phyloP scores from a whole-genome alignment of 2,113 vertebrate genomes.

The Mellivora capensis region DNA sequence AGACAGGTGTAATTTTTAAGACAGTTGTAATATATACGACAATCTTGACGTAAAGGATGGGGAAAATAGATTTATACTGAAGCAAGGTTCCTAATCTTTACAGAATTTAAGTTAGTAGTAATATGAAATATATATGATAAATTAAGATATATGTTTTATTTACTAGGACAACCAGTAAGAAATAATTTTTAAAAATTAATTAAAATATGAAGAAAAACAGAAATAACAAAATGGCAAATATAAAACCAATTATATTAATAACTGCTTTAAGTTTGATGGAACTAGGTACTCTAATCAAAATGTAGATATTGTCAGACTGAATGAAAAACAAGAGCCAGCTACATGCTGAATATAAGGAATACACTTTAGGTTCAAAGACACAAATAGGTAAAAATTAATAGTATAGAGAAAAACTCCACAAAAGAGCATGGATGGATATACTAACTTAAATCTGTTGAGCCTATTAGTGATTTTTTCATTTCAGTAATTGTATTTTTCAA shows the following conservation, averaged over 20 bases:
- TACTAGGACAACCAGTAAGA: not conserved
- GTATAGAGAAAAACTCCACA: not conserved
- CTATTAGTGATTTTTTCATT: not conserved
- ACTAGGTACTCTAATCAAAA: not conserved
- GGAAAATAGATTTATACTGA: not conserved
- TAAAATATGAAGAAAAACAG: not conserved
- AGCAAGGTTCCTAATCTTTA: not conserved
- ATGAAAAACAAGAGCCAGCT: not conserved
- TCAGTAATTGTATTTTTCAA: not conserved
- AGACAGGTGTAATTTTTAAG: not conserved
- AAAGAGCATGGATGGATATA: accelerated
- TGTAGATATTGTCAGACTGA: not conserved
- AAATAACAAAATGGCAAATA: not conserved
- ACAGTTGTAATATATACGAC: not conserved
- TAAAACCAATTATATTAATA: not conserved
- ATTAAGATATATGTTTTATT: not conserved
- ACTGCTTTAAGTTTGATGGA: not conserved
- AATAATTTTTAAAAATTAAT: not conserved
- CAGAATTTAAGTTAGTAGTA: not conserved
- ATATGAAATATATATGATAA: not conserved
- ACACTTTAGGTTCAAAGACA: not conserved
- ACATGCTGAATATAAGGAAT: not conserved
- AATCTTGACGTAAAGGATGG: not conserved
- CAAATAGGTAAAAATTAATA: not conserved
- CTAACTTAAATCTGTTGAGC: not conserved